Base-by-base conservation (phyloP, 2,888 invertebrate species). In the Atrina japonica region DNA sequence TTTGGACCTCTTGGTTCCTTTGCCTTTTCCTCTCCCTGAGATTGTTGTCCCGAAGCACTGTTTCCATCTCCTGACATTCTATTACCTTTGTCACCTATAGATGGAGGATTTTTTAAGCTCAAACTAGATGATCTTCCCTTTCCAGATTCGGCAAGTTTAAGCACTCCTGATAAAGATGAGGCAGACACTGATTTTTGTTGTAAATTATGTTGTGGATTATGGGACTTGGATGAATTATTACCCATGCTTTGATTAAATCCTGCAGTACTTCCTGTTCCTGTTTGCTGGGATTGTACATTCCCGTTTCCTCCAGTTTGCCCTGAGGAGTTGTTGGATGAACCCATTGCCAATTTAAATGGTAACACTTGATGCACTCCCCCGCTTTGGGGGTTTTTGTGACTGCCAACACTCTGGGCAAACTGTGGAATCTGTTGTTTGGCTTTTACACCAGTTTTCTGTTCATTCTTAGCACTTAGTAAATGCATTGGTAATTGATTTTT, bases 351-450 rank as follows among this genome's bases (percentile, higher is more conserved):
- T 66, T 70, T 72, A 35, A 70, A 69, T n/a, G 75, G 70, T 41
- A 75, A 49, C 21, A 72, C 69, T 27, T 75, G 75, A 25, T 68
- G 78, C 66, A 72, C 67, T 69, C 61, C 67, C 11, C 52, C 43
- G 61, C 53, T 49, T 56, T 71, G 71, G 60, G 23, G 70, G 43
- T 27, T 61, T 50, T 47, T 64, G 59, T 41, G 73, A 66, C 9
- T 40, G 47, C 43, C 71, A 68, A 40, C 68, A 67, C 29, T 55
- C 93, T n/a, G 96, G 96, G 52, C 97, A 35, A 35, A 35, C 78
- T 97, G 92, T 0, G 97, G 97, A 72, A 97, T 91, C 90, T 97
- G 97, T 86, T 97, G 97, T 86, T 96, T 96, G 1, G 97, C 94
- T 66, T 75, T 78, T n/a, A 93, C 92, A 45, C 83, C 82, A 6